Conservation (phyloP, 2,888 invertebrate genomes). For the Macrophya annulata region DNA sequence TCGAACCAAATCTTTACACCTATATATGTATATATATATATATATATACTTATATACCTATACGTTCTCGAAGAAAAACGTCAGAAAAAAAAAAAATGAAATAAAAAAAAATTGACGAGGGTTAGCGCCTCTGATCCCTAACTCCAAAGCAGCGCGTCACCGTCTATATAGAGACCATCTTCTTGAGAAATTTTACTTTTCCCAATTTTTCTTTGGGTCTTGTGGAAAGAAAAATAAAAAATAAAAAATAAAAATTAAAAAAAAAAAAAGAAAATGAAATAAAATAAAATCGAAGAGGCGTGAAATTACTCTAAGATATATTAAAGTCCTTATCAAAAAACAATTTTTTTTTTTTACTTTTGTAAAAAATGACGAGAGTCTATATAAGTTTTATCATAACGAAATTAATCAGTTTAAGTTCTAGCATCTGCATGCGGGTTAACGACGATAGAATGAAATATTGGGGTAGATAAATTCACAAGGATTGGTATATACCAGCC, state of each 20-base stretch:
- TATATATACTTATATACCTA: background rate
- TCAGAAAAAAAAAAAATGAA: background rate
- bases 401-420: background rate
- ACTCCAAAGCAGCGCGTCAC: background rate
- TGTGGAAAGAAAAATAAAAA: background rate
- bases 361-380: too few species aligned
- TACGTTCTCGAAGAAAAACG: background rate
- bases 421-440: background rate
- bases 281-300: background rate
- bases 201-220: background rate
- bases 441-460: background rate
- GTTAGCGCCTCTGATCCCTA: conserved; percentile 37
- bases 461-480: background rate
- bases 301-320: background rate
- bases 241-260: background rate
- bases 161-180: background rate
- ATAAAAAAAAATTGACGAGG: conserved; percentile 37
- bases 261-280: background rate
- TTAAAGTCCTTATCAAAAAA: background rate
- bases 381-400: background rate
- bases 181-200: background rate
- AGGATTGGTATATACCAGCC: background rate
- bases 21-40: background rate
- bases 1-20: background rate
- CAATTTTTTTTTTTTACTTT: background rate